These are phyloP conservation scores for Lacanobia oleracea DNA, from an alignment of 2,888 invertebrate genomes.

Conservation along the genomic window DNA sequence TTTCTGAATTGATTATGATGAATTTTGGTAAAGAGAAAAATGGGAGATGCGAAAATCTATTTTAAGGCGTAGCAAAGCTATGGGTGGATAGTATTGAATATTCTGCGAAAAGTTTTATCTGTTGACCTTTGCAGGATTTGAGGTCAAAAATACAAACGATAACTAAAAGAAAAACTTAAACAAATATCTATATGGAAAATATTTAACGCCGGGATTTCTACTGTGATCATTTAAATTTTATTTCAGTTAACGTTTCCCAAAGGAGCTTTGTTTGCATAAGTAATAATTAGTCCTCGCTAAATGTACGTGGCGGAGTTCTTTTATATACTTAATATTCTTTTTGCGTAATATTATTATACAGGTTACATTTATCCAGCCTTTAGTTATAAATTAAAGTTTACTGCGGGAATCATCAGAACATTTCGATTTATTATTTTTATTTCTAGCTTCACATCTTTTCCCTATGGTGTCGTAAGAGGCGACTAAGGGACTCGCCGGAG, in stretches of 20 bases:
- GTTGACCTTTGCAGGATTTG: too few species aligned
- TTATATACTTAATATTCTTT: conserved; percentile 19
- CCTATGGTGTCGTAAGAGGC: too few species aligned
- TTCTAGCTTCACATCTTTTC: too few species aligned
- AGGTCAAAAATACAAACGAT: too few species aligned
- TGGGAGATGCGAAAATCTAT: too few species aligned
- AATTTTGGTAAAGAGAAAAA: too few species aligned
- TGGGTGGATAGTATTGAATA: too few species aligned
- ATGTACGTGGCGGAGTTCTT: background rate
- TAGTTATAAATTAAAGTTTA: background rate
- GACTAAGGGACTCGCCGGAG: too few species aligned
- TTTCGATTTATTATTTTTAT: too few species aligned
- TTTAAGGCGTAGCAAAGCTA: too few species aligned
- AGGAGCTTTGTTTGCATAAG: conserved; percentile 31
- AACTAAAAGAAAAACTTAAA: conserved; percentile 1
- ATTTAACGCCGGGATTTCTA: background rate
- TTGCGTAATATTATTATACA: conserved; percentile 13
- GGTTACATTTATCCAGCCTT: conserved; percentile 4
- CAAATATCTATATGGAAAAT: background rate
- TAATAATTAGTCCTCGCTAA: conserved; percentile 37
- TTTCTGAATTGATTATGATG: too few species aligned
- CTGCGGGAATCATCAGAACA: background rate
- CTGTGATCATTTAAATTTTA: conserved; percentile 32
- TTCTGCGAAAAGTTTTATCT: too few species aligned
- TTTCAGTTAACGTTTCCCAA: conserved; percentile 26